A percentile compares a stretch with the other conserved stretches of the same genome.
phyloP scores from a whole-genome alignment of 2,888 invertebrate genomes.

The Epistrophe grossulariae region DNA sequence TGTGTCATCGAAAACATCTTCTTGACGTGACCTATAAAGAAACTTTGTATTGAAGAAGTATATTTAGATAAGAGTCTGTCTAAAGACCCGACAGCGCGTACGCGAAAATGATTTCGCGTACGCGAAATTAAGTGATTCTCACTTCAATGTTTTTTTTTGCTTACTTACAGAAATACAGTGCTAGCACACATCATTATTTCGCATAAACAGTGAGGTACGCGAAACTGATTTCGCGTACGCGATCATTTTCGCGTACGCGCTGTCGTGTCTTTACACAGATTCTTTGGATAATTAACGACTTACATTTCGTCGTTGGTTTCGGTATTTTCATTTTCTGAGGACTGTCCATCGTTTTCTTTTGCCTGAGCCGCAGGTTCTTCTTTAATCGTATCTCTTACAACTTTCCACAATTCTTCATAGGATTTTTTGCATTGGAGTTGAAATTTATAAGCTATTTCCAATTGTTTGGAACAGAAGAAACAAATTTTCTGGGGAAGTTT shows the following conservation, averaged over 20 bases:
- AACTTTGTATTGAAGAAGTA: not conserved
- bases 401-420: slow-evolving; percentile 78
- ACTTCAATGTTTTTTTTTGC: too few species aligned
- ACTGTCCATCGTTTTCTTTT: slow-evolving; percentile 29
- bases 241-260: too few species aligned
- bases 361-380: not conserved
- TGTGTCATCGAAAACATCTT: slow-evolving; percentile 10
- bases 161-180: too few species aligned
- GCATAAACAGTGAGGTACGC: too few species aligned
- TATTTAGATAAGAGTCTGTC: too few species aligned
- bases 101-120: too few species aligned
- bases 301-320: slow-evolving; percentile 12
- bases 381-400: slow-evolving; percentile 44
- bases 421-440: slow-evolving; percentile 78
- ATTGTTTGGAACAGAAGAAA: slow-evolving; percentile 78
- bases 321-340: slow-evolving; percentile 52
- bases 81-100: too few species aligned
- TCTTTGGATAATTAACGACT: not conserved
- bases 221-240: too few species aligned
- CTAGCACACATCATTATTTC: too few species aligned
- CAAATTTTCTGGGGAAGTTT: slow-evolving; percentile 80
- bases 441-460: slow-evolving; percentile 79
- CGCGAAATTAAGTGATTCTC: too few species aligned
- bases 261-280: too few species aligned
- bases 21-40: not conserved